phyloP scores from a whole-genome alignment of 2,888 invertebrate species.

The Zygogramma bicolorata region DNA sequence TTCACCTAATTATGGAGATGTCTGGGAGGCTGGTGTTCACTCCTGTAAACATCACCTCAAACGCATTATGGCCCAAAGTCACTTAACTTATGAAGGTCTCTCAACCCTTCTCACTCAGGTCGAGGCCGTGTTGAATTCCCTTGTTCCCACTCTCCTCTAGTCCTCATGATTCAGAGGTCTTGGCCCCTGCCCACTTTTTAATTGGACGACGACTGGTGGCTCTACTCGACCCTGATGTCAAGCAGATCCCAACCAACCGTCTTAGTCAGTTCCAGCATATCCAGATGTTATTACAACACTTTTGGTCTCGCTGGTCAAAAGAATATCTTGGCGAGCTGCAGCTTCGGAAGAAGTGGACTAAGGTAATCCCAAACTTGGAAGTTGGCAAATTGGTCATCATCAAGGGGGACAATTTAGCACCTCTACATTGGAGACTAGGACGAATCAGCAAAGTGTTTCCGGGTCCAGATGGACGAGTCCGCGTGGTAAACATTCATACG shows the following conservation, averaged over 20 bases:
- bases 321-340: slow-evolving; percentile 51
- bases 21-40: slow-evolving; percentile 55
- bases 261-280: slow-evolving; percentile 46
- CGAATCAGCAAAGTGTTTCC: background rate
- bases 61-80: slow-evolving; percentile 42
- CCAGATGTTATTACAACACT: slow-evolving; percentile 46
- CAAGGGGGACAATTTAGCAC: slow-evolving; percentile 18
- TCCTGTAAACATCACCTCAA: slow-evolving; percentile 52
- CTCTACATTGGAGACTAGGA: slow-evolving; percentile 20
- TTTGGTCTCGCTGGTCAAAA: slow-evolving; percentile 44
- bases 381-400: slow-evolving; percentile 4
- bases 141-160: slow-evolving; percentile 46
- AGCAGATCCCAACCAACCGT: slow-evolving; percentile 27
- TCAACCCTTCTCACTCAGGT: slow-evolving; percentile 48
- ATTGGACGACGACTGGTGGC: slow-evolving; percentile 44
- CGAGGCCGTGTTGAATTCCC: slow-evolving; percentile 54
- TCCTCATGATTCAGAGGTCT: slow-evolving; percentile 42
- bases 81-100: slow-evolving; percentile 48
- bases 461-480: background rate
- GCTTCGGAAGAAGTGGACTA: slow-evolving; percentile 38
- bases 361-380: background rate
- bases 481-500: slow-evolving; percentile 9
- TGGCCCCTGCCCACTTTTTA: slow-evolving; percentile 52
- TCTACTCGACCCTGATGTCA: slow-evolving; percentile 33
- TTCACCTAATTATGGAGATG: slow-evolving; percentile 53